Conservation (phyloP, 92 coral and sea anemone genomes). For the Porites rus region DNA sequence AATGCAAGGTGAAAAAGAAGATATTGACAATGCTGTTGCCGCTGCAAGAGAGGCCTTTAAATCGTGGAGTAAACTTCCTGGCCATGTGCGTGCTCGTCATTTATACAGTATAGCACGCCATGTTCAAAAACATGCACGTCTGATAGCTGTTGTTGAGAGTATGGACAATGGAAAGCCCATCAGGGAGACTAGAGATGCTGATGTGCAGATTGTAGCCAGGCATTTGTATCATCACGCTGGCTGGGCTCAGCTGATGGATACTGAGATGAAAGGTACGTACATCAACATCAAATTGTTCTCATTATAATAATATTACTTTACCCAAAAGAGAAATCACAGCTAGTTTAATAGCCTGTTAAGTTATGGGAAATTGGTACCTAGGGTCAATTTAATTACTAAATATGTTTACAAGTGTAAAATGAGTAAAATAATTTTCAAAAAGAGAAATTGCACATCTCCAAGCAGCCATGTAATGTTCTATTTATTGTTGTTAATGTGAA, state of each 20-base stretch:
- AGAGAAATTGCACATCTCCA: no score
- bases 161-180: conserved; percentile 98
- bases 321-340: no score
- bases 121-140: conserved; percentile 97
- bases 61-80: conserved; percentile 90
- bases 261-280: conserved; percentile 87
- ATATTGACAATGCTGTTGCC: conserved; percentile 87
- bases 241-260: conserved; percentile 98
- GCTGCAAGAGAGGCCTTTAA: conserved; percentile 91
- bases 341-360: no score
- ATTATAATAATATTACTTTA: not conserved
- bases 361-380: no score
- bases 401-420: no score
- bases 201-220: conserved; percentile 92
- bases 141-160: conserved; percentile 94
- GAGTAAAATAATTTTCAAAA: no score
- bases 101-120: conserved; percentile 97
- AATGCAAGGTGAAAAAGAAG: conserved; percentile 90
- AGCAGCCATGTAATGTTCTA: no score
- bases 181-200: conserved; percentile 95
- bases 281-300: not conserved
- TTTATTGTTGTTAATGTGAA: no score
- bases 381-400: no score
- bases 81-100: conserved; percentile 95
- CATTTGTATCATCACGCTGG: conserved; percentile 98